Base-by-base conservation (phyloP, 2,797 vertebrate genomes). In the Pseudocheirus occidentalis region DNA sequence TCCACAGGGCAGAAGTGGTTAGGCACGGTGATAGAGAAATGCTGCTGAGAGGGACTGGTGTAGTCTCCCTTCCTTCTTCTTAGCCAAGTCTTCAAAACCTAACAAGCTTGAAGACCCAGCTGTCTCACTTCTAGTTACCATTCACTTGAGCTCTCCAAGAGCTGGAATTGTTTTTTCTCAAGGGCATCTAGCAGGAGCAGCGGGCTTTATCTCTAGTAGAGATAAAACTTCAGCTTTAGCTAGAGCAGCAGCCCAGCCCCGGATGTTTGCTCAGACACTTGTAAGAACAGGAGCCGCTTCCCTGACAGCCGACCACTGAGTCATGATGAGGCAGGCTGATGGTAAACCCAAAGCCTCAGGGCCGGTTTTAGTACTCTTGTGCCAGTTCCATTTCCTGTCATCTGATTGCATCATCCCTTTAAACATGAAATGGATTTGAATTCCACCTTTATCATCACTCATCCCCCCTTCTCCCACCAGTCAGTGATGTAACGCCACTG, bases 321-420 rank as follows among this genome's bases (percentile, higher is more conserved):
- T 97, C 96, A 97, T 40, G 55, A 55, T 11, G 10, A 92, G 28
- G 56, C 93, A 93, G 91, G 81, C 66, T 81, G 94, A 87, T 0
- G 4, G 62, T 90, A 81, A 94, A 73, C 95, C 94, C 92, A 2
- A 87, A 87, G 73, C 73, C 73, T 87, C 73, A 12, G 28, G 50
- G 95, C 96, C 94, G 87, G 34, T 94, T 46, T 34, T 53, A 93
- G 94, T 93, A 93, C 90, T 57, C 40, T 97, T 97, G 87, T 92
- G 87, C 94, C 90, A 40, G 87, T 87, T 16, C 92, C 94, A 87
- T 87, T 97, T 97, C 96, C 96, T 95, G 97, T 95, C 66, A 97
- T 87, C 58, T 53, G 93, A 91, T 96, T 91, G 54, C 46, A 91
- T 92, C 94, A 92, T 59, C 40, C 34, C 73, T 93, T 97, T 97